These are phyloP conservation scores for Dicyrtoma fusca DNA, from an alignment of 2,888 invertebrate genomes.

Conservation along the genomic window DNA sequence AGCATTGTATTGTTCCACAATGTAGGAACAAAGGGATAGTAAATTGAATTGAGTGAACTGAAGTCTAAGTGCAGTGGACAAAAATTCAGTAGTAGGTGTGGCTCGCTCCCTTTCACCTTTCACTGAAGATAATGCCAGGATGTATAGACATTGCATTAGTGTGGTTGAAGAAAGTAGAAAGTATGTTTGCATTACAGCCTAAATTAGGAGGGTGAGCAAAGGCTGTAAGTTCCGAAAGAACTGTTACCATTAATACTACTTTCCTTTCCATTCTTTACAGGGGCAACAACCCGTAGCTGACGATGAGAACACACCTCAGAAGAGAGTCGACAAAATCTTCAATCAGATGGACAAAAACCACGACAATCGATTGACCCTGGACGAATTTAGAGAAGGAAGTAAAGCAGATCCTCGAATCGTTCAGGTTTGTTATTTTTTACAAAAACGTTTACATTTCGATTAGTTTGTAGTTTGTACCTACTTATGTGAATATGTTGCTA, in stretches of 20 bases:
- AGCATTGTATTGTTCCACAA: no score
- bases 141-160: not conserved
- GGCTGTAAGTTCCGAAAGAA: not conserved
- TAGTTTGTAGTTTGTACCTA: no score
- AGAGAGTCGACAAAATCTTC: slow-evolving; percentile 97
- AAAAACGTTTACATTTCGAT: no score
- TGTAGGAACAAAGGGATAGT: no score
- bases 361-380: slow-evolving; percentile 92
- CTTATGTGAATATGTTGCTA: no score
- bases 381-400: slow-evolving; percentile 96
- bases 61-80: no score
- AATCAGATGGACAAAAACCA: slow-evolving; percentile 99
- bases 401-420: slow-evolving; percentile 98
- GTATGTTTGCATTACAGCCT: no score
- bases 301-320: slow-evolving; percentile 90
- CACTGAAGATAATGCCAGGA: not conserved
- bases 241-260: not conserved
- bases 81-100: no score
- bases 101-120: no score
- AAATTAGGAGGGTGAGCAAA: not conserved
- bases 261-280: slow-evolving; percentile 61
- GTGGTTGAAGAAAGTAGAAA: no score
- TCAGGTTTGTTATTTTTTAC: slow-evolving; percentile 80
- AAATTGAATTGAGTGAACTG: no score
- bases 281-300: slow-evolving; percentile 86